Evolutionary conservation across 1,140 invertebrate species (phyloP).

Genomic region (Maconellicoccus hirsutus): DNA sequence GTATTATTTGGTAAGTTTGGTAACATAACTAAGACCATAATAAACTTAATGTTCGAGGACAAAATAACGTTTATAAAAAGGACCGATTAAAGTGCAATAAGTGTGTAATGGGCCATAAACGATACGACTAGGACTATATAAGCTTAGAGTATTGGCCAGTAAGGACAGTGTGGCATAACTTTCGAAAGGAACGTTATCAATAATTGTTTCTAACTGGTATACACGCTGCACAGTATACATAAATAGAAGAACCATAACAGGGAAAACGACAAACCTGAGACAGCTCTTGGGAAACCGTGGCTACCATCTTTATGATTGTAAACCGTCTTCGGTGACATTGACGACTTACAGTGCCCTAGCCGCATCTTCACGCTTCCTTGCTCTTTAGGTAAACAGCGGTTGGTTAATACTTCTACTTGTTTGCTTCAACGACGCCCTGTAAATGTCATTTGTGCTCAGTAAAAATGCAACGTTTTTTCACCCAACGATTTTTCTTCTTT

Average conservation of each 20-base stretch:
- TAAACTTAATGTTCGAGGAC: slow-evolving; percentile 13
- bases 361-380: slow-evolving; percentile 20
- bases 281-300: slow-evolving; percentile 13
- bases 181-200: slow-evolving; percentile 2
- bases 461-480: background rate
- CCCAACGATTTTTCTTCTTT: too few relatives aligned
- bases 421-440: background rate
- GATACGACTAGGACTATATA: slow-evolving; percentile 5
- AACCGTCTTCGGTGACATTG: slow-evolving; percentile 11
- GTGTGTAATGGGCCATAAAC: slow-evolving; percentile 22
- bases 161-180: background rate
- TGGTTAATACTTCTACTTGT: background rate
- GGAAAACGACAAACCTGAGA: slow-evolving; percentile 10
- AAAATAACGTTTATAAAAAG: slow-evolving; percentile 7
- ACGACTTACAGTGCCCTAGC: slow-evolving; percentile 19
- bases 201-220: background rate
- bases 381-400: background rate
- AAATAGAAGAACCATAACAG: background rate
- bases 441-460: background rate
- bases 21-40: slow-evolving; percentile 19
- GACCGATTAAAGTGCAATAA: slow-evolving; percentile 20
- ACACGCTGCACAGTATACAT: background rate
- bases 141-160: background rate
- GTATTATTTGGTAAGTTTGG: slow-evolving; percentile 11
- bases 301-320: slow-evolving; percentile 20